A percentile compares a stretch with the other conserved stretches of the same genome.
phyloP scores from a whole-genome alignment of 2,888 invertebrate species.

The Hartigia nigra region DNA sequence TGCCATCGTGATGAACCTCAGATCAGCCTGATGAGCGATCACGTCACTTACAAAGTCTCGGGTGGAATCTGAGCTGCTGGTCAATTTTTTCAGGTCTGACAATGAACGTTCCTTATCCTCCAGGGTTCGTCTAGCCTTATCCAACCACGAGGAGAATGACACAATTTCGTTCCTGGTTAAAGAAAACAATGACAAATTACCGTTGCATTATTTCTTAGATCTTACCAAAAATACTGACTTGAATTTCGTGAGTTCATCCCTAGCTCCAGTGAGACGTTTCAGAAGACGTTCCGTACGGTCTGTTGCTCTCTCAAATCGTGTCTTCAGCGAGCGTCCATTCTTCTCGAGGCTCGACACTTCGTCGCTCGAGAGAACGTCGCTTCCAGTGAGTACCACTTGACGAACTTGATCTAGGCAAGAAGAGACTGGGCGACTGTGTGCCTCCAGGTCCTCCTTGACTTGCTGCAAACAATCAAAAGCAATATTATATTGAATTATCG shows the following conservation, averaged over 20 bases:
- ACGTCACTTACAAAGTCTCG: constrained; percentile 92
- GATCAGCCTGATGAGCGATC: constrained; percentile 94
- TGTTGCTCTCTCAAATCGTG: constrained; percentile 83
- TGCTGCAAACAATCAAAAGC: constrained; percentile 69
- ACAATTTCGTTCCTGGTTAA: constrained; percentile 77
- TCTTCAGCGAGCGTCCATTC: constrained; percentile 85
- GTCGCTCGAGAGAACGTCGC: constrained; percentile 91
- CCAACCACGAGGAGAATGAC: constrained; percentile 87
- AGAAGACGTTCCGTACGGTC: constrained; percentile 85
- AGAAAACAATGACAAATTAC: not conserved
- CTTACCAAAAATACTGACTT: constrained; percentile 65
- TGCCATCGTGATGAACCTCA: constrained; percentile 95
- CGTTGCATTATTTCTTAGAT: not conserved
- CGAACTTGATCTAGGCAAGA: constrained; percentile 91
- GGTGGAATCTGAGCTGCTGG: constrained; percentile 81
- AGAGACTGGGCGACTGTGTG: constrained; percentile 84
- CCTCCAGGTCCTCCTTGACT: constrained; percentile 89
- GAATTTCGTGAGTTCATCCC: constrained; percentile 90
- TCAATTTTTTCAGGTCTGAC: constrained; percentile 79
- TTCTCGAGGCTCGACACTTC: constrained; percentile 90
- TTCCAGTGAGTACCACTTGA: constrained; percentile 88
- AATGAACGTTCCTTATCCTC: constrained; percentile 88
- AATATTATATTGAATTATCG: constrained; percentile 3
- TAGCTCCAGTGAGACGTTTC: constrained; percentile 79
- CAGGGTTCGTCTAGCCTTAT: constrained; percentile 80